phyloP scores from a whole-genome alignment of 2,888 invertebrate species.

The Aquatica leii region DNA sequence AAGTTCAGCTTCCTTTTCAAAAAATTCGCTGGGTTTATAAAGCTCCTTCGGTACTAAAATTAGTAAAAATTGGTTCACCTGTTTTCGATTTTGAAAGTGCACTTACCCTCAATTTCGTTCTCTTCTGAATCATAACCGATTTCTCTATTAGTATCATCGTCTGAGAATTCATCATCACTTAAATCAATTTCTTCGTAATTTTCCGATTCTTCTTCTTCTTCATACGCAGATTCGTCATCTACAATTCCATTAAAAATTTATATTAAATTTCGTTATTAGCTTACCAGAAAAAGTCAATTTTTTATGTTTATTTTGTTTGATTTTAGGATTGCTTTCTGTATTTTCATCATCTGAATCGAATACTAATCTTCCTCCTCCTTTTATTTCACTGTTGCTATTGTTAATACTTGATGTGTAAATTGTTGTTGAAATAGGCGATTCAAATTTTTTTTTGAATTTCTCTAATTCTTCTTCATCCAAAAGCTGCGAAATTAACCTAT shows the following conservation, averaged over 20 bases:
- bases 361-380: constrained; percentile 31
- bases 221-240: constrained; percentile 49
- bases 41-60: constrained; percentile 34
- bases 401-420: constrained; percentile 3
- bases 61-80: too few relatives aligned
- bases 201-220: constrained; percentile 56
- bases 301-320: constrained; percentile 45
- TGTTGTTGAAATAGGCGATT: constrained; percentile 44
- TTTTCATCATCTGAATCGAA: constrained; percentile 56
- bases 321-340: constrained; percentile 37
- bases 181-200: constrained; percentile 54
- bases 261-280: too few relatives aligned
- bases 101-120: constrained; percentile 69
- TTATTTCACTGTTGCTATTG: constrained; percentile 14
- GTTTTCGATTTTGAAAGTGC: too few relatives aligned
- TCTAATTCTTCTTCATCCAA: constrained; percentile 54
- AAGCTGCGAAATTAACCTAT: constrained; percentile 53
- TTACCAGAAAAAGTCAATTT: constrained; percentile 64
- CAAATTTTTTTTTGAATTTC: constrained; percentile 52
- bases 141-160: constrained; percentile 50
- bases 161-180: constrained; percentile 54
- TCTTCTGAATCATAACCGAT: constrained; percentile 86
- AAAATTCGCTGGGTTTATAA: constrained; percentile 72
- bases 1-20: constrained; percentile 91
- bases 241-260: not conserved